Conservation (phyloP, 2,797 vertebrate genomes). For the Buceros bicornis region DNA sequence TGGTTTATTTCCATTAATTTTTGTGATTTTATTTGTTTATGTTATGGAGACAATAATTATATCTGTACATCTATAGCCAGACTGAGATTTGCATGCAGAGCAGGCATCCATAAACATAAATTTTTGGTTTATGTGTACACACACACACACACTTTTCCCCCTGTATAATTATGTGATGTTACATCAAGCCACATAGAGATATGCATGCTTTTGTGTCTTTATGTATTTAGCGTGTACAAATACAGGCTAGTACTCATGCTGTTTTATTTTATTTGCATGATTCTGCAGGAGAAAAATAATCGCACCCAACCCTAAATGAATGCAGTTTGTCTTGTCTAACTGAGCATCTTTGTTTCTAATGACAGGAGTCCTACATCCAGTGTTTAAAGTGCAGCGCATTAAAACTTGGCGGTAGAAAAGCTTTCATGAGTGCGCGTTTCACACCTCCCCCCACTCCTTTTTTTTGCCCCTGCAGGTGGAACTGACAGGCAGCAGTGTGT, state of each 20-base stretch:
- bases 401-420: constrained; percentile 39
- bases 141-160: background rate
- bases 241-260: background rate
- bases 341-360: constrained; percentile 38
- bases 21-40: background rate
- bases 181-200: background rate
- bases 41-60: background rate
- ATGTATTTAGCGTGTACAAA: background rate
- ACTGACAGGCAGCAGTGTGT: constrained; percentile 97
- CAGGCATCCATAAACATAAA: constrained; percentile 18
- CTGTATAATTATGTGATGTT: constrained; percentile 9
- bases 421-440: constrained; percentile 36
- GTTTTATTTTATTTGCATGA: constrained; percentile 27
- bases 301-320: constrained; percentile 19
- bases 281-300: background rate
- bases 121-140: background rate
- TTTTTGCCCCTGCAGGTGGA: constrained; percentile 88
- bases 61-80: background rate
- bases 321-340: constrained; percentile 3
- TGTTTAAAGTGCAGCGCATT: constrained; percentile 1
- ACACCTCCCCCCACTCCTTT: background rate
- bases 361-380: constrained; percentile 12
- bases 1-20: constrained; percentile 24
- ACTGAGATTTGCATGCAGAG: constrained; percentile 37
- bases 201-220: background rate